Evolutionary conservation across 2,113 vertebrate genomes (phyloP).

Genomic region (Xyliphius kryptos): DNA sequence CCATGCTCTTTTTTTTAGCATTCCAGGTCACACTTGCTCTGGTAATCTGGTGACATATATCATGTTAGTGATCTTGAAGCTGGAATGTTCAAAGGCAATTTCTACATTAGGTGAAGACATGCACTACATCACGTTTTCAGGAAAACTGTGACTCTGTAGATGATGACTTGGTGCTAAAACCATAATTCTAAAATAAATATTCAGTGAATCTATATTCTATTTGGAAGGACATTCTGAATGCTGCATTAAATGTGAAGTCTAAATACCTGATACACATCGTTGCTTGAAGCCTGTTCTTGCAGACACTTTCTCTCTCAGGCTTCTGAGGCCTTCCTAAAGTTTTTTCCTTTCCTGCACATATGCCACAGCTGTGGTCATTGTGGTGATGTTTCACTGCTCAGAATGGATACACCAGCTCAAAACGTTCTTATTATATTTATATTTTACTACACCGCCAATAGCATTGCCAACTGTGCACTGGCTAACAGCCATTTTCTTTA

Average conservation of each 20-base stretch:
- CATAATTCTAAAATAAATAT: no score
- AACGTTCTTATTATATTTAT: slow-evolving; percentile 81
- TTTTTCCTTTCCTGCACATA: slow-evolving; percentile 55
- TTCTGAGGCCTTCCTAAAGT: slow-evolving; percentile 32
- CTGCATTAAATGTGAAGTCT: slow-evolving; percentile 18
- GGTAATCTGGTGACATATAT: neutral
- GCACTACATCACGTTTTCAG: no score
- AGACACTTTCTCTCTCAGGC: slow-evolving; percentile 32
- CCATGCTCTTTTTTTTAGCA: neutral
- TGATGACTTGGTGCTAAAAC: no score
- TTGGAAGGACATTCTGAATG: slow-evolving; percentile 2
- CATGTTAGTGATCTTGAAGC: no score
- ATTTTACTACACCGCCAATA: slow-evolving; percentile 75
- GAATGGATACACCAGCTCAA: slow-evolving; percentile 79
- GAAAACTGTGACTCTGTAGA: neutral
- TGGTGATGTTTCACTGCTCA: slow-evolving; percentile 78
- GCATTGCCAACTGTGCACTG: slow-evolving; percentile 65
- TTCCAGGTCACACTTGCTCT: neutral
- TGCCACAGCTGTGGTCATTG: slow-evolving; percentile 73
- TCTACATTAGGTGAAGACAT: neutral
- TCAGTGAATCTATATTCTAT: neutral
- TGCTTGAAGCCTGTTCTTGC: slow-evolving; percentile 27
- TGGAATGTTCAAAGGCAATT: no score
- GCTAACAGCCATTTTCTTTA: slow-evolving; percentile 53
- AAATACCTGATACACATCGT: slow-evolving; percentile 31